Conservation (phyloP, 2,888 invertebrate genomes). For the Tenthredo amoena region DNA sequence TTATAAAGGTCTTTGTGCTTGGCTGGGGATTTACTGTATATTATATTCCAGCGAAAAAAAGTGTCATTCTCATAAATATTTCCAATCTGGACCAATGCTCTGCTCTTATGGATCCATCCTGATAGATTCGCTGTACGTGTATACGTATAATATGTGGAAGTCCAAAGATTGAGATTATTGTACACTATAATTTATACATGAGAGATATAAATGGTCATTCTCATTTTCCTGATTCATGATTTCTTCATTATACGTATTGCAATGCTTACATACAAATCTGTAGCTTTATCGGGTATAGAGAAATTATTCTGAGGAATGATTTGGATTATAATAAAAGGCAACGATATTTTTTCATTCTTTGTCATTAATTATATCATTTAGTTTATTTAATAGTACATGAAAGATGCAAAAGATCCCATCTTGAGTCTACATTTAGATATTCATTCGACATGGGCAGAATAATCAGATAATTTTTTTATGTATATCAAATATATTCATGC, state of each 20-base stretch:
- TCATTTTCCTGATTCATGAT: not conserved
- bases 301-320: not conserved
- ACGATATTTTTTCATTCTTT: not conserved
- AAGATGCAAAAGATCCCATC: not conserved
- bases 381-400: slow-evolving; percentile 13
- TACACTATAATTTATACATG: not conserved
- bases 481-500: slow-evolving; percentile 11
- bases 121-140: not conserved
- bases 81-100: not conserved
- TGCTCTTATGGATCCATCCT: not conserved
- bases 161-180: not conserved
- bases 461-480: slow-evolving; percentile 1
- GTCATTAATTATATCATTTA: slow-evolving; percentile 2
- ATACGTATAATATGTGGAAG: not conserved
- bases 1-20: not conserved
- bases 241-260: not conserved
- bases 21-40: not conserved
- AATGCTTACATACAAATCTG: not conserved
- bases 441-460: not conserved
- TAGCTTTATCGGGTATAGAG: not conserved
- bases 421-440: not conserved
- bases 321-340: not conserved
- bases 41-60: not conserved
- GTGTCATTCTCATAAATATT: not conserved
- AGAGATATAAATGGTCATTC: not conserved